These are phyloP conservation scores for Dicyrtomina minuta DNA, from an alignment of 2,888 invertebrate species.

Conservation along the genomic window DNA sequence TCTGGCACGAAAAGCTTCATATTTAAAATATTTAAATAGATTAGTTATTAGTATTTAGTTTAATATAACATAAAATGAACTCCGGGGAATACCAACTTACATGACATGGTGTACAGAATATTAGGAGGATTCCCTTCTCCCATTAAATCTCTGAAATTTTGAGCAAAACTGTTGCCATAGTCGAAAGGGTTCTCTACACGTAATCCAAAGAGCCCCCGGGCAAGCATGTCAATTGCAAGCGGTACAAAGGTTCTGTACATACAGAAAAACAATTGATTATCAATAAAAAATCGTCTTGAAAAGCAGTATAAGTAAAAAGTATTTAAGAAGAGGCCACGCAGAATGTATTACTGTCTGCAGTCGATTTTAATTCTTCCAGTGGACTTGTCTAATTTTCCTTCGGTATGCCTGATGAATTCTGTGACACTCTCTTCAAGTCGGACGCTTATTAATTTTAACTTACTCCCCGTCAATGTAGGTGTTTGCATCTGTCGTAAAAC, in stretches of 20 bases:
- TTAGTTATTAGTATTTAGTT: not conserved
- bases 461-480: no score
- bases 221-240: constrained; percentile 48
- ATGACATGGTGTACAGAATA: constrained; percentile 43
- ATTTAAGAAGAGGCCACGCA: no score
- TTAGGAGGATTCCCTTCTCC: constrained; percentile 38
- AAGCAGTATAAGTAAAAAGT: no score
- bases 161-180: constrained; percentile 47
- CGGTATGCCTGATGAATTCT: no score
- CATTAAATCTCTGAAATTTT: constrained; percentile 41
- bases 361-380: no score
- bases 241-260: constrained; percentile 32
- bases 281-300: no score
- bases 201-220: constrained; percentile 42
- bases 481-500: no score
- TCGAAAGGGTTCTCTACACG: constrained; percentile 42
- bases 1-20: not conserved
- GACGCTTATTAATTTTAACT: no score
- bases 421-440: no score
- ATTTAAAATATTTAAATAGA: not conserved
- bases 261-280: not conserved
- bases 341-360: no score
- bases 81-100: constrained; percentile 35
- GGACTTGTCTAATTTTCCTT: no score
- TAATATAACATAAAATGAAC: not conserved